Conservation (phyloP, 2,888 invertebrate species). For the Crematogaster levior region DNA sequence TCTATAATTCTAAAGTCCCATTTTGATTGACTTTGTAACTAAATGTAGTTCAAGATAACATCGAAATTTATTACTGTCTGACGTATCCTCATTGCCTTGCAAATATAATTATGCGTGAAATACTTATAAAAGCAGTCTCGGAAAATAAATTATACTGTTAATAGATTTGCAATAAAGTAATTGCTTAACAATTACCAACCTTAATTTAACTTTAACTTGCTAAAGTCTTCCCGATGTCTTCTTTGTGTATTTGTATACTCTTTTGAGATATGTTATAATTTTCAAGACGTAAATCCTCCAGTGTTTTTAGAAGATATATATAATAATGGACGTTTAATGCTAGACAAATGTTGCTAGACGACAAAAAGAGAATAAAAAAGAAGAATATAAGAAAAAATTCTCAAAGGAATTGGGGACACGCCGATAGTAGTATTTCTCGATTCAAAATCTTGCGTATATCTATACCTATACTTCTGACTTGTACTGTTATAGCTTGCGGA, state of each 20-base stretch:
- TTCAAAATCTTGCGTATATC: constrained; percentile 59
- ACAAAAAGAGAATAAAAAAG: too few species aligned
- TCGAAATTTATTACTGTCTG: constrained; percentile 46
- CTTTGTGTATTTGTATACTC: background rate
- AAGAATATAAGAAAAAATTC: background rate
- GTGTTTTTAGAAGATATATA: background rate
- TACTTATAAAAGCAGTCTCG: background rate
- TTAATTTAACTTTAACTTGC: constrained; percentile 14
- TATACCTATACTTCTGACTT: constrained; percentile 53
- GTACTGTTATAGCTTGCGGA: constrained; percentile 64
- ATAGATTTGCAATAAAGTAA: background rate
- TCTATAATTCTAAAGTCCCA: constrained; percentile 56
- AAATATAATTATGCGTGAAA: background rate
- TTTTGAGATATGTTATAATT: background rate
- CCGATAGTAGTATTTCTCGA: constrained; percentile 53
- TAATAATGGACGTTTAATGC: too few species aligned
- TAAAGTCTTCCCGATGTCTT: constrained; percentile 38
- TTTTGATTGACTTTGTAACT: constrained; percentile 72
- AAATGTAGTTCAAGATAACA: constrained; percentile 61
- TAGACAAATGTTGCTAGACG: background rate
- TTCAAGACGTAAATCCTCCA: background rate
- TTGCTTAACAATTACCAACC: background rate
- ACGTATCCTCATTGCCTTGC: background rate
- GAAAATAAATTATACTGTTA: background rate
- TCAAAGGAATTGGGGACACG: background rate